phyloP scores from a whole-genome alignment of 2,888 invertebrate genomes.

The Erpobdella octoculata region DNA sequence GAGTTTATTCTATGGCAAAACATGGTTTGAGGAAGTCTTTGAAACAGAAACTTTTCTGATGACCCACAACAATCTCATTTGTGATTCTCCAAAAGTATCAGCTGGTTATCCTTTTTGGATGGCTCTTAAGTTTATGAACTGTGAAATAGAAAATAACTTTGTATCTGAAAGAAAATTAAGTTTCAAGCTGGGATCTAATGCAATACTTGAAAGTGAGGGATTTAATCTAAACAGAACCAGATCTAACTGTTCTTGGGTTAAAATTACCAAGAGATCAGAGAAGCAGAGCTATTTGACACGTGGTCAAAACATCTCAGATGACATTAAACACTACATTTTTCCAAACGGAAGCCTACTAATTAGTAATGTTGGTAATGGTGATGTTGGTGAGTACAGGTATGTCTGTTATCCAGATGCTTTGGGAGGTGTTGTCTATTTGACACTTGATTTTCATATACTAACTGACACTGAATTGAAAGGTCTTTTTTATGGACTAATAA shows the following conservation, averaged over 20 bases:
- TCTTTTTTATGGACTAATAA: slow-evolving; percentile 70
- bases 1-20: slow-evolving; percentile 35
- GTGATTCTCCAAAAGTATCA: background rate
- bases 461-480: slow-evolving; percentile 75
- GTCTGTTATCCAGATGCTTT: slow-evolving; percentile 71
- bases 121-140: background rate
- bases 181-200: too few relatives aligned
- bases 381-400: slow-evolving; percentile 75
- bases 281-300: slow-evolving; percentile 55
- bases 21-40: background rate
- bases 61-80: background rate
- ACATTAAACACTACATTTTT: slow-evolving; percentile 52
- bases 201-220: too few relatives aligned
- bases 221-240: background rate
- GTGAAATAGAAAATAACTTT: background rate
- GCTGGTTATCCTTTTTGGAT: background rate
- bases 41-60: too few relatives aligned
- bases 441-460: slow-evolving; percentile 74
- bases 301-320: background rate
- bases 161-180: background rate
- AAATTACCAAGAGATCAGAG: background rate
- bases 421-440: slow-evolving; percentile 65
- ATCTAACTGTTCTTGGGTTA: background rate
- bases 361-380: slow-evolving; percentile 58
- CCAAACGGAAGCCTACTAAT: slow-evolving; percentile 74